Base-by-base conservation (phyloP, 2,113 vertebrate genomes). In the Talpa occidentalis region DNA sequence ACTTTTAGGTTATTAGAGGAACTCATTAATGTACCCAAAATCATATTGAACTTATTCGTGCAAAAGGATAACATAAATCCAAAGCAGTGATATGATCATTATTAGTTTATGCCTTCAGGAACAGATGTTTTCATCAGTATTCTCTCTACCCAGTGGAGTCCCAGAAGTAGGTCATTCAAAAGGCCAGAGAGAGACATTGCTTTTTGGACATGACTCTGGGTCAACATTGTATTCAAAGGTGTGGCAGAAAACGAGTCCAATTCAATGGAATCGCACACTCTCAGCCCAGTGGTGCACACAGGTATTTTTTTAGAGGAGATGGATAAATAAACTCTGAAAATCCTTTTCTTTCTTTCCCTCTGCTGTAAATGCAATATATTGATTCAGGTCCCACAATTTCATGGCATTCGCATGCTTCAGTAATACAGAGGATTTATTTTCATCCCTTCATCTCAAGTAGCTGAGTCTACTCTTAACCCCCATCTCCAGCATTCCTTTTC, bases 291-390 rank as follows among this genome's bases (percentile, higher is more conserved):
- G 83, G 52, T 73, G 83, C 90, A 93, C 59, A 47, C 0, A 73
- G 14, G 37, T 88, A 15, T 37, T 42, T 97, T 70, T 95, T 97
- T 78, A 97, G 93, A 97, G 91, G 84, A 94, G 49, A 42, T 96
- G 54, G 87, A 96, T 96, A 97, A 97, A 97, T 92, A 97, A 97
- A 97, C 93, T 90, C 80, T 74, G 85, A 90, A 96, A 95, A 96
- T 73, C 92, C 9, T 92, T 96, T 95, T 95, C 47, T 93, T 89
- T 73, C 88, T 88, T 77, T 94, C 72, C 92, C 80, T 95, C 54
- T 91, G 76, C 94, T 96, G 28, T 94, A 97, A 98, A 97, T 95
- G 95, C 88, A 97, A 96, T 94, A 76, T 98, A 98, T 97, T 97
- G 98, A 98, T 98, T 97, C 96, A 86, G 47, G 49, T 72, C 94